Conservation (phyloP, 1,140 invertebrate genomes). For the Drosophila seguyi region DNA sequence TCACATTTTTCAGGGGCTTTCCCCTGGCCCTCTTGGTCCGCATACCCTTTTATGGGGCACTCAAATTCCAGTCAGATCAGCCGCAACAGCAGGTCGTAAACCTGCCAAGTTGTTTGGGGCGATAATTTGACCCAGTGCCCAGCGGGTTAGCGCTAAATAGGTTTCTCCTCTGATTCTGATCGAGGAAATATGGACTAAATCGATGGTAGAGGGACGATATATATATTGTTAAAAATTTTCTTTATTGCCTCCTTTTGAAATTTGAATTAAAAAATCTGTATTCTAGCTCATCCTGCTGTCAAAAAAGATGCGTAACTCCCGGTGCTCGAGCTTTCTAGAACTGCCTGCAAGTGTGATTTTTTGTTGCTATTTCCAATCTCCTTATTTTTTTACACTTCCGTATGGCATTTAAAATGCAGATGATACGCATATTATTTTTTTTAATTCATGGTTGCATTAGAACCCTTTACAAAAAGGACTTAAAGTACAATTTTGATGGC, state of each 20-base stretch:
- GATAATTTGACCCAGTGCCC: constrained; percentile 1
- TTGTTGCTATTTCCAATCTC: not conserved
- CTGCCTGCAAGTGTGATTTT: not conserved
- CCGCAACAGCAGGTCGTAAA: constrained; percentile 23
- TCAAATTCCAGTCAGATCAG: constrained; percentile 22
- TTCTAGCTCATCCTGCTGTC: not conserved
- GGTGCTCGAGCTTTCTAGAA: not conserved
- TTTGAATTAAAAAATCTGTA: not conserved
- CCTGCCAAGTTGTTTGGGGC: not conserved
- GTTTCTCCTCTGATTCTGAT: not conserved
- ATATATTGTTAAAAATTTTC: no score
- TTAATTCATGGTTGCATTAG: no score
- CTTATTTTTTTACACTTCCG: not conserved
- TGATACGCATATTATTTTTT: not conserved
- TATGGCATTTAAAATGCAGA: not conserved
- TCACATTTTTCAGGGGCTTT: constrained; percentile 5
- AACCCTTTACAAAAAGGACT: no score
- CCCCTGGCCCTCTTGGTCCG: not conserved
- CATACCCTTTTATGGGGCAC: constrained; percentile 25
- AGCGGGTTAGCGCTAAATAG: not conserved
- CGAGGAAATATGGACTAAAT: rapidly evolving
- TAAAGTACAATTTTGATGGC: no score
- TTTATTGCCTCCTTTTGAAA: not conserved
- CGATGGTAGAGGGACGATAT: not conserved
- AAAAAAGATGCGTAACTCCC: not conserved